Evolutionary conservation across 2,888 invertebrate genomes (phyloP).

Genomic region (Calameuta idolon): DNA sequence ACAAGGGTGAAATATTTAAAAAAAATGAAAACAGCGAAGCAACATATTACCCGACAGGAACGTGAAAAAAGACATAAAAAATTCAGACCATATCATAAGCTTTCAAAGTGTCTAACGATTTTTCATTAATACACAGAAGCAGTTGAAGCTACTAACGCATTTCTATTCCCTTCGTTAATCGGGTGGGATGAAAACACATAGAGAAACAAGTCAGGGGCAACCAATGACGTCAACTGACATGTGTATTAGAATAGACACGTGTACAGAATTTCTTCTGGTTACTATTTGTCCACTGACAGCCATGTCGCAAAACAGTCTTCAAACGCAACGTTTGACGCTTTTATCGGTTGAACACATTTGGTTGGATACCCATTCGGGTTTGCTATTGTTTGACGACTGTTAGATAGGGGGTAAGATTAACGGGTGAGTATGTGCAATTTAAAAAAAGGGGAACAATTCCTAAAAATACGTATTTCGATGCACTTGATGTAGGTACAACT

Average conservation of each 20-base stretch:
- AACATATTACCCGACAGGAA: background rate
- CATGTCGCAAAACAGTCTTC: background rate
- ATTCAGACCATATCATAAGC: background rate
- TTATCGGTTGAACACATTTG: background rate
- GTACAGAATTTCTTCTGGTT: background rate
- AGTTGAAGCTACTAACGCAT: no score
- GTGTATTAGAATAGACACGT: no score
- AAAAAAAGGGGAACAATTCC: background rate
- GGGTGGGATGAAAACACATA: background rate
- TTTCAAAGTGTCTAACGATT: background rate
- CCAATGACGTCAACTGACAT: background rate
- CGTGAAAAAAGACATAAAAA: background rate
- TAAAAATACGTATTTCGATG: background rate
- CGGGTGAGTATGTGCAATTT: no score
- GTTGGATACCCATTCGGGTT: background rate
- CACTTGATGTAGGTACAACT: background rate
- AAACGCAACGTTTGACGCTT: background rate
- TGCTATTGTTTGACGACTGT: background rate
- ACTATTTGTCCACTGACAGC: background rate
- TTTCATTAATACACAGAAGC: background rate
- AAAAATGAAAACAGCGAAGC: background rate
- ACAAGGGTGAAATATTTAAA: slow-evolving; percentile 13
- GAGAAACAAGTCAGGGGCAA: background rate
- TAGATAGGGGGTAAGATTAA: background rate
- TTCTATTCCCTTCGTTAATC: background rate